phyloP scores from a whole-genome alignment of 2,888 invertebrate species.

The Dicroscelio sp. region DNA sequence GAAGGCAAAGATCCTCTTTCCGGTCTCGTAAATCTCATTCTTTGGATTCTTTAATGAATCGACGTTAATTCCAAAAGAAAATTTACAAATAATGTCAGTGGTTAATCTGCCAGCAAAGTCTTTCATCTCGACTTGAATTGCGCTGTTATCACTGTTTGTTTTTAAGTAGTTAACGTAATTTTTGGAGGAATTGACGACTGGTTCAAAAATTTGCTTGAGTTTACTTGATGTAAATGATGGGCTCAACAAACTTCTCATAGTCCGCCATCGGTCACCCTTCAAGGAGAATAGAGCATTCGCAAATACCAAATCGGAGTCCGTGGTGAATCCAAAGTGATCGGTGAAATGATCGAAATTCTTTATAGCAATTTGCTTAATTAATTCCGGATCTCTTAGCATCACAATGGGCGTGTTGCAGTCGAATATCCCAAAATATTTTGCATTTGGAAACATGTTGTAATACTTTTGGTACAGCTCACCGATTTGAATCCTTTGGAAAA shows the following conservation, averaged over 20 bases:
- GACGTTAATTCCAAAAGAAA: slow-evolving; percentile 74
- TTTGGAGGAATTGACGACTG: slow-evolving; percentile 90
- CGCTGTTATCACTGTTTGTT: slow-evolving; percentile 57
- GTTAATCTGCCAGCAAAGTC: slow-evolving; percentile 87
- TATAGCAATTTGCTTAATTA: slow-evolving; percentile 79
- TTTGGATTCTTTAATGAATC: slow-evolving; percentile 87
- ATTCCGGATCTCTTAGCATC: slow-evolving; percentile 85
- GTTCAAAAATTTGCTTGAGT: slow-evolving; percentile 92
- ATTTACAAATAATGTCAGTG: slow-evolving; percentile 89
- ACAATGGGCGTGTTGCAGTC: slow-evolving; percentile 84
- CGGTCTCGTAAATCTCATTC: slow-evolving; percentile 89
- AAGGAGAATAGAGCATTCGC: slow-evolving; percentile 83
- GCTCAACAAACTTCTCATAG: slow-evolving; percentile 91
- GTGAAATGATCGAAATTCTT: slow-evolving; percentile 44
- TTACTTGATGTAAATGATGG: slow-evolving; percentile 93
- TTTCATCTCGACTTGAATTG: slow-evolving; percentile 87
- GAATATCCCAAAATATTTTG: slow-evolving; percentile 86
- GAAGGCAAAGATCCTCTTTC: slow-evolving; percentile 79
- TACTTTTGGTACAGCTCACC: slow-evolving; percentile 61
- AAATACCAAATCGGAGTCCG: slow-evolving; percentile 81
- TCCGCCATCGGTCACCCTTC: slow-evolving; percentile 88
- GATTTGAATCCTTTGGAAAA: slow-evolving; percentile 68
- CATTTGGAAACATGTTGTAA: slow-evolving; percentile 79
- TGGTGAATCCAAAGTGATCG: slow-evolving; percentile 67
- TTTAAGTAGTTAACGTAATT: slow-evolving; percentile 86